Conservation (phyloP, 2,113 vertebrate genomes). For the Paramisgurnus dabryanus region DNA sequence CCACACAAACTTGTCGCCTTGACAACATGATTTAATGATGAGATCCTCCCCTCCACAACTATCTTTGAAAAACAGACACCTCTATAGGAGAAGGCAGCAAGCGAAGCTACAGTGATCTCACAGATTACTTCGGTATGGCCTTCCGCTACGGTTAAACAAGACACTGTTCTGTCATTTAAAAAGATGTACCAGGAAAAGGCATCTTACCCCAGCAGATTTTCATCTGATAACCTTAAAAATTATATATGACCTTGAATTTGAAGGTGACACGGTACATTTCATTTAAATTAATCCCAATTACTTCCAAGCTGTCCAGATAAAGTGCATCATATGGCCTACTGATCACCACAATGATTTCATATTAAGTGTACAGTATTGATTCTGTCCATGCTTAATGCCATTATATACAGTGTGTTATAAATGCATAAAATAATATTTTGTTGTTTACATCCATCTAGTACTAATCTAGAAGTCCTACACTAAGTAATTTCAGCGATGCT, state of each 20-base stretch:
- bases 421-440: background rate
- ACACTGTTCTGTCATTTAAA: background rate
- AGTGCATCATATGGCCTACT: background rate
- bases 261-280: background rate
- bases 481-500: background rate
- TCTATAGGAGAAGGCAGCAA: slow-evolving; percentile 23
- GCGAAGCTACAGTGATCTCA: background rate
- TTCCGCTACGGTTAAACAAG: background rate
- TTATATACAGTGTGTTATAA: background rate
- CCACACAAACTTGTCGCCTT: slow-evolving; percentile 78
- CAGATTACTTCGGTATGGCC: slow-evolving; percentile 13
- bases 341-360: background rate
- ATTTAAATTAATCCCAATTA: background rate
- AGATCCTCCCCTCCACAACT: slow-evolving; percentile 62
- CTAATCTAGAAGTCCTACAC: no score
- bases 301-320: background rate
- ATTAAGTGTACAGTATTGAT: background rate
- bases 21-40: slow-evolving; percentile 81
- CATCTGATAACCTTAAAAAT: slow-evolving; percentile 21
- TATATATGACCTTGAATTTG: background rate
- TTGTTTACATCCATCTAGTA: background rate
- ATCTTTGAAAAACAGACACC: slow-evolving; percentile 45
- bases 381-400: background rate
- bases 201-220: background rate
- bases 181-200: background rate